Percentiles rank a stretch among this genome's conserved stretches.
phyloP scores from a whole-genome alignment of 2,113 vertebrate species.

The Synchiropus splendidus region DNA sequence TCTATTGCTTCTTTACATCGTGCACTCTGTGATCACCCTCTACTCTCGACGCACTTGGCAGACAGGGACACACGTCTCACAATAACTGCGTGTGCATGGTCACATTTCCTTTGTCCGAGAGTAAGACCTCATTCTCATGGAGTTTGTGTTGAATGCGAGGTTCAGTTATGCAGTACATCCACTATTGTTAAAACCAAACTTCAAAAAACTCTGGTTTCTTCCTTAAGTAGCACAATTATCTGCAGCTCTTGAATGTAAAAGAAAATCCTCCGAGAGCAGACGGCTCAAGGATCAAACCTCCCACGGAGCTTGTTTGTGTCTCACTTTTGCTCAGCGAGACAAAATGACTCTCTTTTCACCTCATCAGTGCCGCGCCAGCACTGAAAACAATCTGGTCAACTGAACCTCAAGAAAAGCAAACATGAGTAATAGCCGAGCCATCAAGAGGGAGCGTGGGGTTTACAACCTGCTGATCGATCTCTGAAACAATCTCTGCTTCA shows the following conservation, averaged over 20 bases:
- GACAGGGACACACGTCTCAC: too few relatives aligned
- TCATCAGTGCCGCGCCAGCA: conserved; percentile 3
- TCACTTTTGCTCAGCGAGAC: conserved; percentile 12
- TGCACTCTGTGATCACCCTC: too few relatives aligned
- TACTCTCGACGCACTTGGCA: too few relatives aligned
- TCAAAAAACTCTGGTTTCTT: too few relatives aligned
- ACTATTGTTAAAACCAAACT: too few relatives aligned
- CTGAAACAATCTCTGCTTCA: conserved; percentile 6
- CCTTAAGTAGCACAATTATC: too few relatives aligned
- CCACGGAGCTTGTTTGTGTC: conserved; percentile 9
- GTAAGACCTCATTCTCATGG: too few relatives aligned
- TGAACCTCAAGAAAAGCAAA: conserved; percentile 25
- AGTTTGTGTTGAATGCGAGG: too few relatives aligned
- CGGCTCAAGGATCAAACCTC: conserved; percentile 1
- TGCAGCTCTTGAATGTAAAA: neutral
- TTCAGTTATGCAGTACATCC: too few relatives aligned
- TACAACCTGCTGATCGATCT: conserved; percentile 7
- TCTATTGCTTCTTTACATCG: too few relatives aligned
- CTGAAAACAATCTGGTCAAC: conserved; percentile 26
- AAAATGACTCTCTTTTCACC: conserved; percentile 11
- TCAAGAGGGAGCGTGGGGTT: conserved; percentile 11
- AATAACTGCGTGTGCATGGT: too few relatives aligned
- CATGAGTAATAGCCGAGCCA: conserved; percentile 17
- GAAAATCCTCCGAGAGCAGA: neutral
- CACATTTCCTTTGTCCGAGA: too few relatives aligned